Conservation (phyloP, 2,797 vertebrate species). For the Pipistrellus pipistrellus region DNA sequence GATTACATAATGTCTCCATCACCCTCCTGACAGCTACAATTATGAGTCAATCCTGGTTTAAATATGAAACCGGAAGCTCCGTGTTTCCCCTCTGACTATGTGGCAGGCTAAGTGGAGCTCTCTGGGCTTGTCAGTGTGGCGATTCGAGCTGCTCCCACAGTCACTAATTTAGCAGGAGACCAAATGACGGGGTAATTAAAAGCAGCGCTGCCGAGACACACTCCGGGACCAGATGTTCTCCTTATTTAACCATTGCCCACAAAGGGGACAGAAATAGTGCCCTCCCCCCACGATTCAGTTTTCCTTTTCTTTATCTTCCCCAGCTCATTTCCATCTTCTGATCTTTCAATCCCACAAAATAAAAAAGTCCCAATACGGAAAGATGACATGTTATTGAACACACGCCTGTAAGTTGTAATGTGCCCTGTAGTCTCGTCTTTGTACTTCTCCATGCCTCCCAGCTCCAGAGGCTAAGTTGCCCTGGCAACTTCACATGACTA, state of each 20-base stretch:
- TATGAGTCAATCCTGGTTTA: slow-evolving; percentile 90
- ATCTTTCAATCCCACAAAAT: slow-evolving; percentile 80
- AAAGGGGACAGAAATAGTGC: slow-evolving; percentile 81
- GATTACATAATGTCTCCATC: slow-evolving; percentile 87
- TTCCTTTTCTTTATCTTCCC: slow-evolving; percentile 81
- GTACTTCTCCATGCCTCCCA: slow-evolving; percentile 72
- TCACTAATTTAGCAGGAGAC: slow-evolving; percentile 86
- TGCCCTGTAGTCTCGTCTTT: slow-evolving; percentile 54
- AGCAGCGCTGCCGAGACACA: slow-evolving; percentile 80
- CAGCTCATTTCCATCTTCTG: slow-evolving; percentile 85
- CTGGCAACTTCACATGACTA: slow-evolving; percentile 83
- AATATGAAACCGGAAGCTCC: slow-evolving; percentile 87
- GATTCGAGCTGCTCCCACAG: slow-evolving; percentile 84
- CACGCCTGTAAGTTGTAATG: slow-evolving; percentile 76
- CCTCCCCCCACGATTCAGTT: slow-evolving; percentile 29
- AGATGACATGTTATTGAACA: slow-evolving; percentile 79
- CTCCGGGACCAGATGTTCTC: slow-evolving; percentile 87
- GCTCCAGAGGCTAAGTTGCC: slow-evolving; percentile 80
- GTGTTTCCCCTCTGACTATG: slow-evolving; percentile 83
- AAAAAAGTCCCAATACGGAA: slow-evolving; percentile 79
- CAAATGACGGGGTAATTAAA: slow-evolving; percentile 88
- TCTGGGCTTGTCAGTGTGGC: slow-evolving; percentile 78
- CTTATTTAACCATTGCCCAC: slow-evolving; percentile 84
- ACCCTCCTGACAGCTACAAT: slow-evolving; percentile 84
- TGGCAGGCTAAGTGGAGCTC: slow-evolving; percentile 78